Conservation (phyloP, 2,888 invertebrate genomes). For the Epicampocera succincta region DNA sequence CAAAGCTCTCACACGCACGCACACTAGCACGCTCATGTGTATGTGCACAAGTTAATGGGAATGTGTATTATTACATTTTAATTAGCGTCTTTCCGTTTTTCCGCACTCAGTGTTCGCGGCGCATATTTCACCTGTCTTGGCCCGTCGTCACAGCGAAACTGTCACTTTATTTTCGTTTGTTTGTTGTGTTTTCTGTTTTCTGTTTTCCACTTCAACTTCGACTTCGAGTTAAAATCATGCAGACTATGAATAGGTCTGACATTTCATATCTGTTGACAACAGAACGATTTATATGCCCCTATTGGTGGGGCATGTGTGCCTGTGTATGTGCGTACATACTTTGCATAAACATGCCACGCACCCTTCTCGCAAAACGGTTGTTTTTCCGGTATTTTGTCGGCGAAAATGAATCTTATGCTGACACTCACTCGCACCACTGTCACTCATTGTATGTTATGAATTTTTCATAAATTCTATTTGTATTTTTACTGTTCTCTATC, state of each 20-base stretch:
- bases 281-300: neutral
- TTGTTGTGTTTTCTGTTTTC: constrained; percentile 2
- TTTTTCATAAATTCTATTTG: constrained; percentile 74
- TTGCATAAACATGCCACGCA: constrained; percentile 73
- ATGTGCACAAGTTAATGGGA: constrained; percentile 15
- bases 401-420: constrained; percentile 71
- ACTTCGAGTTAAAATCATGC: neutral
- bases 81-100: constrained; percentile 66
- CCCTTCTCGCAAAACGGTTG: constrained; percentile 75
- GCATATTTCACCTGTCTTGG: constrained; percentile 35
- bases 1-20: neutral
- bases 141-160: constrained; percentile 30
- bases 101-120: constrained; percentile 47
- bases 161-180: constrained; percentile 10
- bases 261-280: constrained; percentile 15
- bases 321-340: constrained; percentile 56
- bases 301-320: neutral
- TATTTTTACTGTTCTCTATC: constrained; percentile 13
- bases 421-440: constrained; percentile 73
- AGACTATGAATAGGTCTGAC: constrained; percentile 9
- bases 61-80: constrained; percentile 63
- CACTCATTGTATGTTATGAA: constrained; percentile 80
- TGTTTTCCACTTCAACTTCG: too few species aligned
- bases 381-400: constrained; percentile 72
- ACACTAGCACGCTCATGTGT: neutral